These are phyloP conservation scores for Allolobophora icterica DNA, from an alignment of 2,888 invertebrate species.

Conservation along the genomic window DNA sequence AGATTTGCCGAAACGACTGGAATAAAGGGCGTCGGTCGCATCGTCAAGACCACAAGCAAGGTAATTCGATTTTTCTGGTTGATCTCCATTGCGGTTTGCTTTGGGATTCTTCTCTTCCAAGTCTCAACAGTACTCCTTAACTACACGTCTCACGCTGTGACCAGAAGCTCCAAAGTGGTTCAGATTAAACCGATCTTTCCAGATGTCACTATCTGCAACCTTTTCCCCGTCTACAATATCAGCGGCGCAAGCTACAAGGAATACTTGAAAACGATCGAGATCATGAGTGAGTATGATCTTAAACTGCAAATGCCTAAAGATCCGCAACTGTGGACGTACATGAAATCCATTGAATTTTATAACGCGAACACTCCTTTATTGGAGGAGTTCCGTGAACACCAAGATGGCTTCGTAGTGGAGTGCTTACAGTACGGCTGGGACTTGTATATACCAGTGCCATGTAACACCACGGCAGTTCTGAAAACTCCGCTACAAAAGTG, in stretches of 20 bases:
- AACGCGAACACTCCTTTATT: neutral
- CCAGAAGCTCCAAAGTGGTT: neutral
- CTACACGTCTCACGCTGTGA: neutral
- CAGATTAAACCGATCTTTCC: neutral
- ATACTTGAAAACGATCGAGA: neutral
- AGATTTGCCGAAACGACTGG: conserved; percentile 22
- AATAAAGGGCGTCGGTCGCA: conserved; percentile 12
- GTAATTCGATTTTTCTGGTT: conserved; percentile 27
- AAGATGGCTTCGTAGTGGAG: neutral
- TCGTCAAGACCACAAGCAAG: conserved; percentile 21
- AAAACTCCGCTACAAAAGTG: neutral
- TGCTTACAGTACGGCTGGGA: neutral
- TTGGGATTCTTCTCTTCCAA: neutral
- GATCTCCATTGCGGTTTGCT: neutral
- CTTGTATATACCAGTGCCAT: neutral
- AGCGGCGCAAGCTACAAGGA: neutral
- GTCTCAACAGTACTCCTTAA: neutral
- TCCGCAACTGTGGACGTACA: neutral
- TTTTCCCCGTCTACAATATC: neutral
- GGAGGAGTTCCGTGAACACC: neutral
- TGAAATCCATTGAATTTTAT: neutral
- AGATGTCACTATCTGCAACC: conserved; percentile 21
- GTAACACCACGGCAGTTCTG: neutral
- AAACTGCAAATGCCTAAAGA: neutral
- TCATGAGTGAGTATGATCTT: neutral